Conservation (phyloP, 2,113 vertebrate species). For the Tetraodon nigroviridis region DNA sequence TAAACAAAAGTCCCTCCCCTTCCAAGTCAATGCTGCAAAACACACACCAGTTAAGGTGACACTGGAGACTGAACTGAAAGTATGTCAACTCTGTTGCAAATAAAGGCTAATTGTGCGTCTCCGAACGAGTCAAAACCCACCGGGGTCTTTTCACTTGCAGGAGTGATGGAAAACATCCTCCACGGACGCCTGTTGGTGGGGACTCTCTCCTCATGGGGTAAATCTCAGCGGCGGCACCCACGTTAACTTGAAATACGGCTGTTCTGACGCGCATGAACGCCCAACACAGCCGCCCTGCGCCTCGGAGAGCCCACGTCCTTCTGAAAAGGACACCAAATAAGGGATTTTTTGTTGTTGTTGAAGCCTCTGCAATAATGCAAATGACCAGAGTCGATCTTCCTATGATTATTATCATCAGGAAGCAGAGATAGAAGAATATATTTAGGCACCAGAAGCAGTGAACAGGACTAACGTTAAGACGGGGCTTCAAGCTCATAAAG, state of each 20-base stretch:
- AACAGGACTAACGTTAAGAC: no score
- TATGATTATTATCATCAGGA: no score
- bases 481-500: no score
- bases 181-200: background rate
- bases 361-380: constrained; percentile 29
- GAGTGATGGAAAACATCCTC: constrained; percentile 35
- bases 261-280: constrained; percentile 40
- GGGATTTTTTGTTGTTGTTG: background rate
- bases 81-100: no score
- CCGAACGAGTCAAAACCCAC: constrained; percentile 16
- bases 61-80: no score
- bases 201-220: constrained; percentile 30
- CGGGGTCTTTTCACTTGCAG: constrained; percentile 32
- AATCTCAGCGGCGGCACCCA: constrained; percentile 49
- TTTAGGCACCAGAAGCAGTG: no score
- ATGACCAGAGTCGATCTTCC: no score
- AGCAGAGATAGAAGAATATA: no score
- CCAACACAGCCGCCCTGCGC: constrained; percentile 7
- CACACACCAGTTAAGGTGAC: no score
- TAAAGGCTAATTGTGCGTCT: background rate
- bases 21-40: no score
- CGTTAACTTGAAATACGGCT: constrained; percentile 46
- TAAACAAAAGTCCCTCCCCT: no score
- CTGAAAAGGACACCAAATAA: no score
- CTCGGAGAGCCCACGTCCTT: background rate